These are phyloP conservation scores for Rhinophrynus dorsalis DNA, from an alignment of 2,797 vertebrate species.

Conservation along the genomic window DNA sequence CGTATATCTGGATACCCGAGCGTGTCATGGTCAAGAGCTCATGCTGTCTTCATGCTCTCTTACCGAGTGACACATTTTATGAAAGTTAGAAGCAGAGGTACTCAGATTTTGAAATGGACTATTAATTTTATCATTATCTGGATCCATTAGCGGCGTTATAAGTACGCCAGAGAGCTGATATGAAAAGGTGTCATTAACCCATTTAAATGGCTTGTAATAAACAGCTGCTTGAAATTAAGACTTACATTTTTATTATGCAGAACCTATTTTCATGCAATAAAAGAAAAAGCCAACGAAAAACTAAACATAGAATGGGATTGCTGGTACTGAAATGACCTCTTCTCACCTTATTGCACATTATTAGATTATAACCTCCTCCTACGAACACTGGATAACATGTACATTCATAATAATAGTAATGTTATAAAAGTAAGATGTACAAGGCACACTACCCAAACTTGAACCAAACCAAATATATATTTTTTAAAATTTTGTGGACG, in stretches of 20 bases:
- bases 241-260: not conserved
- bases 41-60: no score
- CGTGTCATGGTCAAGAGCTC: no score
- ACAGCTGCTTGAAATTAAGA: constrained; percentile 28
- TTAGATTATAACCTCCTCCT: no score
- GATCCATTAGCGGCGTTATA: constrained; percentile 27
- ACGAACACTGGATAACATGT: no score
- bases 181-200: constrained; percentile 38
- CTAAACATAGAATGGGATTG: not conserved
- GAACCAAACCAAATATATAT: no score
- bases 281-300: constrained; percentile 7
- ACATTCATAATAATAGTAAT: no score
- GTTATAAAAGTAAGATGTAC: no score
- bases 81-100: not conserved
- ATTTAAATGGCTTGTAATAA: constrained; percentile 26
- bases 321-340: no score
- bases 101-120: constrained; percentile 1
- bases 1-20: no score
- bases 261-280: constrained; percentile 5
- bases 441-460: no score
- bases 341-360: no score
- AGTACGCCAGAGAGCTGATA: not conserved
- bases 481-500: no score
- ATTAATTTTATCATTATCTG: constrained; percentile 41
- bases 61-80: not conserved